These are phyloP conservation scores for Amazona guildingii DNA, from an alignment of 2,113 vertebrate genomes.

Conservation along the genomic window DNA sequence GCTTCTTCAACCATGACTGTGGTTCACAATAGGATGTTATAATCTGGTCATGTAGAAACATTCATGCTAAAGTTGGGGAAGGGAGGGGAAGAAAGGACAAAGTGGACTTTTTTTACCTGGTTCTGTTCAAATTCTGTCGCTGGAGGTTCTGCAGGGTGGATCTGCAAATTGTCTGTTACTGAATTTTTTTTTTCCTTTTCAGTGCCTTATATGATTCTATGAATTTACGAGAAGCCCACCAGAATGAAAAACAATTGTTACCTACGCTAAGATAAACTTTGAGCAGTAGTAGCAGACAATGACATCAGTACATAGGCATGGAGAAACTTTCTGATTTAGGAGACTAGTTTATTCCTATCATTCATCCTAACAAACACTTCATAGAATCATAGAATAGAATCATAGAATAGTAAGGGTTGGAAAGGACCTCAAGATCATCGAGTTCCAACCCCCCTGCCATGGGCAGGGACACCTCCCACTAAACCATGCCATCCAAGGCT, in stretches of 20 bases:
- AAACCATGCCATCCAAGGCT: no score
- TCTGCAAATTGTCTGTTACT: background rate
- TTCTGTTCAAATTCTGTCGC: background rate
- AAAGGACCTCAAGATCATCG: no score
- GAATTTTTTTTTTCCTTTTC: background rate
- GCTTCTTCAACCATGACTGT: background rate
- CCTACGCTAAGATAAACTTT: background rate
- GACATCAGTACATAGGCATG: background rate
- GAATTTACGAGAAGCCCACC: background rate
- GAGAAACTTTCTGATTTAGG: background rate
- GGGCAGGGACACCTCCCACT: no score
- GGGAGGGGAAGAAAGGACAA: background rate
- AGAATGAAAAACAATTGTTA: background rate
- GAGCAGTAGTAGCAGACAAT: background rate
- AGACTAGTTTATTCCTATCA: background rate
- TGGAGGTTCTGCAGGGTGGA: background rate
- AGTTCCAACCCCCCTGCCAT: no score
- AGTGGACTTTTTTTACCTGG: background rate
- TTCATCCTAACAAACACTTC: background rate
- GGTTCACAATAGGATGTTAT: background rate
- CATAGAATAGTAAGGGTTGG: no score
- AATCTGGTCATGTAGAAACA: background rate
- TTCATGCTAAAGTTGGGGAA: background rate
- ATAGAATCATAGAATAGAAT: background rate
- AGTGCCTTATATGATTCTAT: background rate